Percentiles rank a stretch among this genome's conserved stretches.
Conservation (phyloP, 2,797 vertebrate genomes). For the Triplophysa bombifrons region DNA sequence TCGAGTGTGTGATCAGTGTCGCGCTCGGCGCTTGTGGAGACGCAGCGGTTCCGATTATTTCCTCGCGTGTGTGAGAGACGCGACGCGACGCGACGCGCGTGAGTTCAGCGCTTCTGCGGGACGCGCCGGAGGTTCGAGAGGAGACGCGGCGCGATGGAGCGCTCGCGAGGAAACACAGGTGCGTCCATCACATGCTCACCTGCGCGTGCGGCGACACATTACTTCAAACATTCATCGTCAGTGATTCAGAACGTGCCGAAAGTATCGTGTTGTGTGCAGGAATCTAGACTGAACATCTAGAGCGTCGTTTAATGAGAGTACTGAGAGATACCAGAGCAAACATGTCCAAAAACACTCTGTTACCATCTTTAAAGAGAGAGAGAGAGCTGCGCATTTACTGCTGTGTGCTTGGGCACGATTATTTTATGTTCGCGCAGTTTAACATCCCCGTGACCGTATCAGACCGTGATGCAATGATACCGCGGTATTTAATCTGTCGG, state of each 20-base stretch:
- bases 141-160: slow-evolving; percentile 31
- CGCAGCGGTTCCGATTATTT: not conserved
- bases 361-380: not conserved
- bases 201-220: not conserved
- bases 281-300: not conserved
- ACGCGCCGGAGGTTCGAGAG: not conserved
- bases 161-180: slow-evolving; percentile 36
- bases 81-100: not conserved
- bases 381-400: not conserved
- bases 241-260: too few relatives aligned
- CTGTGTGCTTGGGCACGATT: not conserved
- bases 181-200: slow-evolving; percentile 26
- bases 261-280: too few relatives aligned
- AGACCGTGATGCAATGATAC: not conserved
- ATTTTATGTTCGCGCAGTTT: not conserved
- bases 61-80: not conserved
- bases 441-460: too few relatives aligned
- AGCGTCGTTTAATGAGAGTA: not conserved
- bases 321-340: not conserved
- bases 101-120: not conserved
- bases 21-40: slow-evolving; percentile 34
- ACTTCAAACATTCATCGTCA: too few relatives aligned
- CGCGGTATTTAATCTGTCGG: not conserved
- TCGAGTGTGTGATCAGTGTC: slow-evolving; percentile 18
- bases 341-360: not conserved